Percentiles rank a stretch among this genome's conserved stretches.
Evolutionary conservation across 2,113 vertebrate species (phyloP).

Genomic region (Ceyx melanurus): DNA sequence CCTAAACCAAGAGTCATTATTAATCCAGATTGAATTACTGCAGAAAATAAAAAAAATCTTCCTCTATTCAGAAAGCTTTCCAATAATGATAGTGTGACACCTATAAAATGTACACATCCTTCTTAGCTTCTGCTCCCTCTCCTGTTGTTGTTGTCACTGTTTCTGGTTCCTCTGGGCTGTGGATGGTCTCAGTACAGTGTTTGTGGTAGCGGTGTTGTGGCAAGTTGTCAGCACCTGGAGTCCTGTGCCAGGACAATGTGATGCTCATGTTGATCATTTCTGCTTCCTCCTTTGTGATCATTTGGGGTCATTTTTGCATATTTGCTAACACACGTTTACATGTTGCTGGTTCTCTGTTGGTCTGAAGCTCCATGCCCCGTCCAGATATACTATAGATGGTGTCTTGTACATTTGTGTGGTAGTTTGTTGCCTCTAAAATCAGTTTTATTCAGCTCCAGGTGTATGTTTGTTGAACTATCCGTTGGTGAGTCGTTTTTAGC

Average conservation of each 20-base stretch:
- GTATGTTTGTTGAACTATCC: background rate
- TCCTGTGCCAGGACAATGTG: rapidly evolving
- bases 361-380: background rate
- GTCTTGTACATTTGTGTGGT: background rate
- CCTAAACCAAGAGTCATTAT: background rate
- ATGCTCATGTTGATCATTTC: rapidly evolving
- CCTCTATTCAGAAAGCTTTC: background rate
- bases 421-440: background rate
- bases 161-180: background rate
- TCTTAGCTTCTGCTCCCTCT: background rate
- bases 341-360: background rate
- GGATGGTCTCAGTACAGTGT: background rate
- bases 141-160: background rate
- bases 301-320: background rate
- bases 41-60: background rate
- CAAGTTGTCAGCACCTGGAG: background rate
- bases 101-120: background rate
- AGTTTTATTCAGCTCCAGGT: background rate
- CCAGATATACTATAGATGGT: rapidly evolving
- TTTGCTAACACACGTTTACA: background rate
- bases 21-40: background rate
- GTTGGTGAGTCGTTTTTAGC: background rate
- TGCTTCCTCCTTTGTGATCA: background rate
- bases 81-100: background rate
- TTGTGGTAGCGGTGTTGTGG: background rate